Evolutionary conservation across 2,797 vertebrate genomes (phyloP), one percentile per base, ranked within the genome.

Genomic region (Allobates femoralis): DNA sequence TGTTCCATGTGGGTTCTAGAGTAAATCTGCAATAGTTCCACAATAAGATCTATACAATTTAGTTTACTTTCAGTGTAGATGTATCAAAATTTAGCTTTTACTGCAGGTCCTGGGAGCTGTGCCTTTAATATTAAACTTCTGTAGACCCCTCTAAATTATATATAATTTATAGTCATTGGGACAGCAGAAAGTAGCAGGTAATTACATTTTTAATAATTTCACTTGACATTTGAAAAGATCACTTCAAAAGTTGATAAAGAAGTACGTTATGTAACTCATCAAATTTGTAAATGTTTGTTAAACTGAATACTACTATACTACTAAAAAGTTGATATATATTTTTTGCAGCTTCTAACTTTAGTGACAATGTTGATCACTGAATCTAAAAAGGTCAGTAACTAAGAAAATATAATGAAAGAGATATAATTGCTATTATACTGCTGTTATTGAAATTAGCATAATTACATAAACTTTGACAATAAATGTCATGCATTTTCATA

Each of bases 401-500:
- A 56, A 78, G 30, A 34, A 34, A 51, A 53, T 76, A 53, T 37
- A 76, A 76, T 76, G n/a, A 76, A 50, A 53, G 19, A 12, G 53
- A 78, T 78, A 32, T 55, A 78, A 78, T 78, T 56, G n/a, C 51
- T 56, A 78, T 78, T 78, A 28, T 78, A 23, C 75, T 58, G 53
- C 75, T 78, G 50, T 21, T 78, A 56, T 14, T 55, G 28, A 58
- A 56, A 53, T 78, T 58, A 53, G 21, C 51, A 78, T 78, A 78
- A 78, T 78, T 78, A 19, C 53, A 58, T 78, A 50, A 37, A 74
- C 62, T 81, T 23, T 16, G 26, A 62, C 23, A 64, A 79, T 64
- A 32, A 28, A 26, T 80, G 78, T 64, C 60, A 26, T 28, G 16
- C 3, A 46, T 50, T 28, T 34, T 64, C 37, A 64, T 46, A 80